Percentiles rank a stretch among this genome's conserved stretches.
Conservation (phyloP, 92 coral and sea anemone species). For the Heliopora coerulea region DNA sequence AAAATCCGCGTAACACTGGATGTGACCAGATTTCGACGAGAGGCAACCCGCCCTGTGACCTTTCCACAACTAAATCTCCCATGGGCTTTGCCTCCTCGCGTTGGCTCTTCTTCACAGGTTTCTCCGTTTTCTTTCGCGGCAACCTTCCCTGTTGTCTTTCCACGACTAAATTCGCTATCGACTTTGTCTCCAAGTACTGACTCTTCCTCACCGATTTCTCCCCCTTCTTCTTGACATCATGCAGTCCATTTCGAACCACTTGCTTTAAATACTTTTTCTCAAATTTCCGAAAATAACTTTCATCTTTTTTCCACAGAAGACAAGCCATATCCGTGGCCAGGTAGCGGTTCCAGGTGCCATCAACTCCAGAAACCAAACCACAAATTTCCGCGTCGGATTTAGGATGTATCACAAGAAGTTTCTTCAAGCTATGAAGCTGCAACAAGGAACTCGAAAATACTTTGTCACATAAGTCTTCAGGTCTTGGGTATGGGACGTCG, state of each 20-base stretch:
- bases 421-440: constrained; percentile 8
- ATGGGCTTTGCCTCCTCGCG: neutral
- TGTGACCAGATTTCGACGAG: constrained; percentile 16
- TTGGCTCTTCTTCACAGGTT: neutral
- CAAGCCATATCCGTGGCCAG: constrained; percentile 34
- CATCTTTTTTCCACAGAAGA: constrained; percentile 24
- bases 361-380: constrained; percentile 31
- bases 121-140: neutral
- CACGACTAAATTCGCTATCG: neutral
- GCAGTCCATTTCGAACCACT: constrained; percentile 23
- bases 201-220: neutral
- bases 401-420: constrained; percentile 11
- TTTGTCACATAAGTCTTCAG: constrained; percentile 37
- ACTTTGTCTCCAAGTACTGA: neutral
- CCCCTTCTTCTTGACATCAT: neutral
- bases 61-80: neutral
- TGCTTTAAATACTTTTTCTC: constrained; percentile 35
- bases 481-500: constrained; percentile 41
- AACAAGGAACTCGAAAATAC: constrained; percentile 16
- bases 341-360: constrained; percentile 44
- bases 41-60: neutral
- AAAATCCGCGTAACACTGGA: constrained; percentile 27
- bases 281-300: constrained; percentile 17
- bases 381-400: constrained; percentile 32
- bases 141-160: neutral